Evolutionary conservation across 92 coral and sea anemone species (phyloP), one percentile per base, ranked within the genome.

Genomic region (Porites rus): DNA sequence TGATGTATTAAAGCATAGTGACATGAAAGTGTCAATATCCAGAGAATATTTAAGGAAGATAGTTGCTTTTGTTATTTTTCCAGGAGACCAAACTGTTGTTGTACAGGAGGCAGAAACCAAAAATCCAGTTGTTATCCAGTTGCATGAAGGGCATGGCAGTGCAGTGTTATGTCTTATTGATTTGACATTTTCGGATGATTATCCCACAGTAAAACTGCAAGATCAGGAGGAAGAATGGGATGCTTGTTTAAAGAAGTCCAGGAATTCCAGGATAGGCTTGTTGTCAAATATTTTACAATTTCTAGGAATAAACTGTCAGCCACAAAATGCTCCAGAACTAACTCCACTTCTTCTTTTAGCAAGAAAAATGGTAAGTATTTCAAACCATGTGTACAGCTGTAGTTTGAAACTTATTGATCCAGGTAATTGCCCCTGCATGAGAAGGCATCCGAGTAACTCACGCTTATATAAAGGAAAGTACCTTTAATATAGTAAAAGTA

Each of bases 331-430:
- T 38, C 96, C 99, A 76, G 82, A 78, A 63, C 80, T 96, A 50
- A 93, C 98, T 56, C 93, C 96, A 59, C 82, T 92, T 25, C 92
- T 82, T 79, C 90, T 96, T 60, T 79, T 96, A 31, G 90, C 95
- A 63, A 75, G 83, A 52, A 70, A 90, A 51, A 20, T 83, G 92
- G 99, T 93, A 76, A 52, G 92, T 80, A 46, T 11, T 38, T 38
- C 46, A 38, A 38, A 38, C 46, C 46, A 38, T 38, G 46, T 38
- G 46, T 38, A 0, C 31, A 28, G 31, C 31, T 28, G 31, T 28
- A 38, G 5, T 38, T 38, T 38, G 46, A 38, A 38, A 38, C 46
- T 38, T 38, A 38, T 38, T 38, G 46, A 38, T 38, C 46, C 46
- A 38, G 5, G 46, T 38, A 3, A 38, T 38, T 38, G 46, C 6